Evolutionary conservation across 2,888 invertebrate species (phyloP), one percentile per base, ranked within the genome.

Genomic region (Mimumesa dahlbomi): DNA sequence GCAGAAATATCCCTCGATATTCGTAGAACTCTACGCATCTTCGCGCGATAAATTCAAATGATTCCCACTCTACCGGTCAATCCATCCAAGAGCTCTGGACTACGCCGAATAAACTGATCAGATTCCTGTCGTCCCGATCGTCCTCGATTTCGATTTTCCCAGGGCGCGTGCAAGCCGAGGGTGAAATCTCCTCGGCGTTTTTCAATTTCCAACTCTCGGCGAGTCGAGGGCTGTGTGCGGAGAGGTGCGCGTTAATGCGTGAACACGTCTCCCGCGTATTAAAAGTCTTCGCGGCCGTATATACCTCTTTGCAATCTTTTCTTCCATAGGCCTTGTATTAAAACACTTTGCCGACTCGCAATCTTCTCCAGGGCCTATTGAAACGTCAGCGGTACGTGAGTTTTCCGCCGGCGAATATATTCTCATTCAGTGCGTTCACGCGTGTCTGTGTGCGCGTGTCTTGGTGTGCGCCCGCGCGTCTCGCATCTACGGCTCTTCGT

Each of bases 221-320:
- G 11, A 9, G 18, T 2, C 25, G 46, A 14, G 50, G 36, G 38
- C 16, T n/a, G 14, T 9, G 31, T 0, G 2, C 1, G 7, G 31
- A 22, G 54, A 54, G 50, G 49, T n/a, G 22, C 65, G 70, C 65
- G 65, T 72, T 70, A 69, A 70, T 56, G 56, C 69, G 64, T 54
- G 59, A 69, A 69, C 57, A 36, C 69, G 54, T 50, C 54, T 54
- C 21, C 29, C n/a, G 11, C 52, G 68, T 64, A 68, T 68, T 68
- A 65, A 68, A 36, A 11, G 6, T 36, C 36, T 13, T 13, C 36
- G 36, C 36, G 58, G 57, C 46, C 56, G 58, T 16, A 54, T 25
- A 50, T 56, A 54, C 50, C 56, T 68, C 69, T 56, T 68, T 52
- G 29, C 68, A 54, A 69, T 62, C 50, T 42, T 25, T 34, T 25